A percentile compares a stretch with the other conserved stretches of the same genome.
Conservation (phyloP, 2,797 vertebrate genomes). For the Taeniopygia guttata region DNA sequence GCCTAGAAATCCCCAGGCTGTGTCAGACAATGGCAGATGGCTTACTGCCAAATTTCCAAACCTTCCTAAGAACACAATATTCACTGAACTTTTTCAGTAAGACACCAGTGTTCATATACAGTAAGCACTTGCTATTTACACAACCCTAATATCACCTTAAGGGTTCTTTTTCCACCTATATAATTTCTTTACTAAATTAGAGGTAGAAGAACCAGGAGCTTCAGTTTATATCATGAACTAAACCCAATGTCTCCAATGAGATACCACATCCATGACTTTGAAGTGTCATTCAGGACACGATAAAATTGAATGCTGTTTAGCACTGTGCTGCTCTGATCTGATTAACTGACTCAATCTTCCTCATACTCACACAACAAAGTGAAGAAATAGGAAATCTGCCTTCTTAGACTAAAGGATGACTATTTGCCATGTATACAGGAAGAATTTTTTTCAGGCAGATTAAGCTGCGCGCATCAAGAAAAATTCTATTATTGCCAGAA, state of each 20-base stretch:
- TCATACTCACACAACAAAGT: background rate
- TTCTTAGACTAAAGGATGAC: background rate
- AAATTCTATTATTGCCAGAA: background rate
- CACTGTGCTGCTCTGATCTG: background rate
- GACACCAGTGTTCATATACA: background rate
- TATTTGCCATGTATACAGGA: background rate
- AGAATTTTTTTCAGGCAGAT: background rate
- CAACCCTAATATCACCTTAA: background rate
- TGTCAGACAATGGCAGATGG: background rate
- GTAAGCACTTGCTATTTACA: background rate
- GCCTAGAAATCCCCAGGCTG: background rate
- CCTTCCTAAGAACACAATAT: background rate
- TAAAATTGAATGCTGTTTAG: background rate
- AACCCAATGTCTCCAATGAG: background rate
- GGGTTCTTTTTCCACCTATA: background rate
- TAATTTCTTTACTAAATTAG: background rate
- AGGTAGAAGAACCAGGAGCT: background rate
- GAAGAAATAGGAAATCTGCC: background rate
- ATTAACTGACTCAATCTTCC: background rate
- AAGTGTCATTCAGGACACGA: background rate
- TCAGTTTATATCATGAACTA: background rate
- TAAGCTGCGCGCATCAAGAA: background rate
- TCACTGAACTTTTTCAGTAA: background rate
- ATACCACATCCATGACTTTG: background rate
- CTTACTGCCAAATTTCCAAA: background rate